These are phyloP conservation scores for Metridium senile DNA, from an alignment of 92 coral and sea anemone species.

Conservation along the genomic window DNA sequence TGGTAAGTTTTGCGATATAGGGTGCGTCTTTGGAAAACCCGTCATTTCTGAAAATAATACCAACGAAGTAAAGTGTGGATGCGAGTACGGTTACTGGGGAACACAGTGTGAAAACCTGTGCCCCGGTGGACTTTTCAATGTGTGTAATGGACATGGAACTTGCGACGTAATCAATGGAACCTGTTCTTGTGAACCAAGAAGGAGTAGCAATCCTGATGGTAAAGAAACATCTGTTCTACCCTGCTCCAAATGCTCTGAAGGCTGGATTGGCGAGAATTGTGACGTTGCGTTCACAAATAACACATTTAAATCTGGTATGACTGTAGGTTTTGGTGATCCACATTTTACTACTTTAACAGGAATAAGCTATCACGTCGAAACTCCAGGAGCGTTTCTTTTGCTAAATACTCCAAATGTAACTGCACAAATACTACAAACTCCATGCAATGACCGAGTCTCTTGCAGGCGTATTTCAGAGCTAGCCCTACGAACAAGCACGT, in stretches of 20 bases:
- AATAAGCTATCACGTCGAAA: slow-evolving; percentile 54
- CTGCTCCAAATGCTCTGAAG: slow-evolving; percentile 54
- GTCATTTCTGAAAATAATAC: slow-evolving; percentile 35
- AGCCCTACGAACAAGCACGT: slow-evolving; percentile 8
- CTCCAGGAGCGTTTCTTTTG: slow-evolving; percentile 48
- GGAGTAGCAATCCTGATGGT: slow-evolving; percentile 36
- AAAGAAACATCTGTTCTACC: slow-evolving; percentile 16
- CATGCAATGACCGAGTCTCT: slow-evolving; percentile 47
- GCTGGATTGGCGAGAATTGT: slow-evolving; percentile 59
- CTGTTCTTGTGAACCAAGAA: slow-evolving; percentile 54
- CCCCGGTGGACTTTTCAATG: slow-evolving; percentile 66
- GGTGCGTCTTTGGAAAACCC: slow-evolving; percentile 55
- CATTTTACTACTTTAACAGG: slow-evolving; percentile 53
- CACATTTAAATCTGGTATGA: slow-evolving; percentile 30
- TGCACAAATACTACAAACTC: slow-evolving; percentile 46
- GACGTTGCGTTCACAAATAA: slow-evolving; percentile 46
- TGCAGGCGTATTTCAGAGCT: slow-evolving; percentile 55
- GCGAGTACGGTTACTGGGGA: slow-evolving; percentile 70
- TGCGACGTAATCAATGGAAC: slow-evolving; percentile 62
- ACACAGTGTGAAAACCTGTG: slow-evolving; percentile 46
- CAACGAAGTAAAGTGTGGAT: slow-evolving; percentile 31
- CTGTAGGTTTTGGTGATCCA: slow-evolving; percentile 60
- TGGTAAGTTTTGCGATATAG: slow-evolving; percentile 42
- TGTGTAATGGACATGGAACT: slow-evolving; percentile 61
- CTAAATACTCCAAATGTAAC: slow-evolving; percentile 21